Percentiles rank a stretch among this genome's conserved stretches.
Conservation (phyloP, 1,140 invertebrate species). For the Uloborus diversus region DNA sequence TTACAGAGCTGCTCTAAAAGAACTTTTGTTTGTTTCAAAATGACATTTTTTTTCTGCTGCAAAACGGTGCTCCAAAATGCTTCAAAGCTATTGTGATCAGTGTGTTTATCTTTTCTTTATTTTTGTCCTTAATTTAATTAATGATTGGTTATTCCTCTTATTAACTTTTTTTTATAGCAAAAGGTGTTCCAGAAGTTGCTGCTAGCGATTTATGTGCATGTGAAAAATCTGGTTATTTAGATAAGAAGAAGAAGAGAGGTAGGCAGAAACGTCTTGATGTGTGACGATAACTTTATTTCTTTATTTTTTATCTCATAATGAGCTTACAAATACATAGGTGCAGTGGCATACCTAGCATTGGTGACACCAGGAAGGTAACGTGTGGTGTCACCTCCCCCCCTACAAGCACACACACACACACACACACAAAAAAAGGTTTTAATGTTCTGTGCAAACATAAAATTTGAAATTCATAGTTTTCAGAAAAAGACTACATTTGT, state of each 20-base stretch:
- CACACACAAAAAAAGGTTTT: too few species aligned
- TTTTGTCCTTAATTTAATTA: not conserved
- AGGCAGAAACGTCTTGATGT: not conserved
- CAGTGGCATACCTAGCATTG: not conserved
- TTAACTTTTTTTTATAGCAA: slow-evolving; percentile 10
- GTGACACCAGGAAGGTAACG: too few species aligned
- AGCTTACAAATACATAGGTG: not conserved
- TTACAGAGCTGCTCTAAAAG: not conserved
- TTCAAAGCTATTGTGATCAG: not conserved
- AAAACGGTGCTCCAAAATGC: not conserved
- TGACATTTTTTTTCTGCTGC: not conserved
- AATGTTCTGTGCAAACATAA: too few species aligned
- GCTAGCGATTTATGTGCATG: slow-evolving; percentile 36
- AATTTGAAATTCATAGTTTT: too few species aligned
- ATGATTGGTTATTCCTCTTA: not conserved
- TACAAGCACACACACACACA: too few species aligned
- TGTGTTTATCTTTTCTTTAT: not conserved
- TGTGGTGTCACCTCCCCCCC: too few species aligned
- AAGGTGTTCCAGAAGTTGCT: slow-evolving; percentile 22
- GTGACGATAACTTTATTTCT: not conserved
- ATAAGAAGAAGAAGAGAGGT: slow-evolving; percentile 55
- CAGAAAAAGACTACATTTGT: too few species aligned
- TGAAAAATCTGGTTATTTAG: slow-evolving; percentile 52
- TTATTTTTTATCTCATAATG: not conserved
- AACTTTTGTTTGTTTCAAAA: not conserved